Base-by-base conservation (phyloP, 2,888 invertebrate genomes). In the Mechanitis mazaeus region DNA sequence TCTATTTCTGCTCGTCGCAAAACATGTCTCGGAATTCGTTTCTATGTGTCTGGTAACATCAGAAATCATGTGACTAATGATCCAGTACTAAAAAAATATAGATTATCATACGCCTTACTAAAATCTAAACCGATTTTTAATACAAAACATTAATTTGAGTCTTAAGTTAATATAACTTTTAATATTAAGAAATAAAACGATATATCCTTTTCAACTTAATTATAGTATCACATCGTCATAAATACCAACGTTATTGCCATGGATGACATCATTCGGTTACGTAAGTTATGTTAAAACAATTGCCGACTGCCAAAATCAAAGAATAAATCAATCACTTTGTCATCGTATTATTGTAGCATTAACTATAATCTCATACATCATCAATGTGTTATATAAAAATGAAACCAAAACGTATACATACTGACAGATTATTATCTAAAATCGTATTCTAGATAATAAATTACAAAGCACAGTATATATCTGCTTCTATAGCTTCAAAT, bases 1-100 rank as follows among this genome's bases (percentile, higher is more conserved):
- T 85, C 88, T 89, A 89, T 89, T 89, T 88, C 80, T 81, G 87
- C 78, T 71, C 87, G 87, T 87, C 88, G 88, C 87, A 69, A 74
- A 87, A 87, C 87, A 87, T 88, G 89, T 89, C 89, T 89, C 89
- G 89, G 87, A 87, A 88, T 88, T 85, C 85, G 85, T 85, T 88
- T 85, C 85, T 85, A 82, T 82, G 83, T 85, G 87, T 89, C 88
- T 87, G 85, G 84, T 81, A 85, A 83, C 82, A 87, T 86, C 79
- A 85, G 79, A 81, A 86, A 86, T 87, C 86, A 87, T 85, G 88
- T 88, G 88, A 88, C 87, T 88, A 87, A 89, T 86, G 84, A 82
- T 81, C 76, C 71, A 72, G 72, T 74, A 76, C 75, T 76, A 65
- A 64, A 67, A 59, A 58, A 62, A 58, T 75, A 68, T 68, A 70